Evolutionary conservation across 2,888 invertebrate genomes (phyloP).

Genomic region (Philonicus albiceps): DNA sequence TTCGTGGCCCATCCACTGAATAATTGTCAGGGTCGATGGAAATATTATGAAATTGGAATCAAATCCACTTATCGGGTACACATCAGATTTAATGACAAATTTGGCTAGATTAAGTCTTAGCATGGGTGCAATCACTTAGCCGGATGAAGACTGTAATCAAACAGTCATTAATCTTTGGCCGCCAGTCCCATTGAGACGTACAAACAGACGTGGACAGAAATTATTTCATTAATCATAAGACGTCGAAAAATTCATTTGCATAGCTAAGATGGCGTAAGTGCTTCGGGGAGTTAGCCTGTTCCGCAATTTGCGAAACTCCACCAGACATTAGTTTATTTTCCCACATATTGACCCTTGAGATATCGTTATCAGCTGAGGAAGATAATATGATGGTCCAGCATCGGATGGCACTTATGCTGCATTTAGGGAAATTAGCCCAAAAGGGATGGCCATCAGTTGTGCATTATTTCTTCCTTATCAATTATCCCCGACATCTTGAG

Average conservation of each 20-base stretch:
- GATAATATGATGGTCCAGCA: slow-evolving; percentile 5
- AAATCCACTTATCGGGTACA: background rate
- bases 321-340: too few relatives aligned
- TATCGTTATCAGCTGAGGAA: background rate
- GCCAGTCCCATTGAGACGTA: background rate
- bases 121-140: background rate
- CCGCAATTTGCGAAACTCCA: background rate
- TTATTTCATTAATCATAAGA: slow-evolving; percentile 20
- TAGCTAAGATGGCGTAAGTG: background rate
- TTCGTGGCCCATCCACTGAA: background rate
- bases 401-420: background rate
- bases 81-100: background rate
- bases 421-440: background rate
- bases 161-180: background rate
- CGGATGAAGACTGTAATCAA: background rate
- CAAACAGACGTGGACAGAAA: slow-evolving; percentile 12
- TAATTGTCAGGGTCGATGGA: background rate
- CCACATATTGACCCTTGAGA: background rate
- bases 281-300: background rate
- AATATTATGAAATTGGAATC: background rate
- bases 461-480: slow-evolving; percentile 22
- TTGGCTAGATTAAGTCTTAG: background rate
- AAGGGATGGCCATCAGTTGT: background rate
- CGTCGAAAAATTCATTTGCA: background rate
- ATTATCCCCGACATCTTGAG: background rate